Conservation (phyloP, 2,888 invertebrate genomes). For the Clivina fossor region DNA sequence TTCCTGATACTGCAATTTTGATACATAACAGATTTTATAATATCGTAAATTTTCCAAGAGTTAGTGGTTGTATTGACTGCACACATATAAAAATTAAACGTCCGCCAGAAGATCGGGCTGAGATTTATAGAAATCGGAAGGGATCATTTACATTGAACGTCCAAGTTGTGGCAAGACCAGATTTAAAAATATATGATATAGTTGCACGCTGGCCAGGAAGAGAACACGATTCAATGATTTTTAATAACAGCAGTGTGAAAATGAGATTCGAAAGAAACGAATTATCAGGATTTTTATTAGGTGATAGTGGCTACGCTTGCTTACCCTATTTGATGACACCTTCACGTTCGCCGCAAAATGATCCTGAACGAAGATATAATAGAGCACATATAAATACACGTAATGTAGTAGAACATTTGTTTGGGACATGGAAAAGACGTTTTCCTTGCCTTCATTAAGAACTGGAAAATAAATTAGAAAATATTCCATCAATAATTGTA, state of each 20-base stretch:
- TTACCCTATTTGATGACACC: conserved; percentile 3
- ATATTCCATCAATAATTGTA: conserved; percentile 2
- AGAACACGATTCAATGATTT: conserved; percentile 8
- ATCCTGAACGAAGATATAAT: conserved; percentile 3
- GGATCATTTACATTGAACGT: conserved; percentile 2
- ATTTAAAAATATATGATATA: conserved; percentile 5
- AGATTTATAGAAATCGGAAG: background rate
- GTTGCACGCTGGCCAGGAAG: conserved; percentile 2
- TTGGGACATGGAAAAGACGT: conserved; percentile 5
- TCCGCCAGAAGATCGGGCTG: background rate
- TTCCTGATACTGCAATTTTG: background rate
- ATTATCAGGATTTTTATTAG: conserved; percentile 5
- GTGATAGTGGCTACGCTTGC: conserved; percentile 2
- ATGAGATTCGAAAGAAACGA: conserved; percentile 3
- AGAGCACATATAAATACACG: background rate
- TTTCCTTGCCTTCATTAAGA: conserved; percentile 5
- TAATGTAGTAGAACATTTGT: conserved; percentile 1
- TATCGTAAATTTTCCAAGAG: conserved; percentile 4
- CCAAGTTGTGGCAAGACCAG: conserved; percentile 1
- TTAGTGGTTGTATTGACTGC: too few species aligned
- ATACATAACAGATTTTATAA: conserved; percentile 7
- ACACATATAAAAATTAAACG: background rate
- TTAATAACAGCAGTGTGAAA: conserved; percentile 8
- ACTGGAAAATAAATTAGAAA: conserved; percentile 10
- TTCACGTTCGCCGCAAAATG: background rate